A percentile compares a stretch with the other conserved stretches of the same genome.
Conservation (phyloP, 2,888 invertebrate genomes). For the Mesorhabditis sp. region DNA sequence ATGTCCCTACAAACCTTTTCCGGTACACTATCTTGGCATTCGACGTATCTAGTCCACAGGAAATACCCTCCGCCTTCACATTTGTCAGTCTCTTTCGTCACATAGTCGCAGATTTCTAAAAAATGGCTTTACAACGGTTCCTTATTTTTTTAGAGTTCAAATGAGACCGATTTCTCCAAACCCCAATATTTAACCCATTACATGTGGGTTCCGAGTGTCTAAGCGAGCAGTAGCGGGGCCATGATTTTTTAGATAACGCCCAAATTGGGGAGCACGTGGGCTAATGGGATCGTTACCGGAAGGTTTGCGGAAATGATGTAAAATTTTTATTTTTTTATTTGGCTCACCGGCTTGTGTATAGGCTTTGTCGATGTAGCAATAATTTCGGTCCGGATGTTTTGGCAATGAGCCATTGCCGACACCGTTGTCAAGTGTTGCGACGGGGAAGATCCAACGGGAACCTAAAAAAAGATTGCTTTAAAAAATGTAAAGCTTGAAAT, state of each 20-base stretch:
- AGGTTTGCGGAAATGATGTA: too few relatives aligned
- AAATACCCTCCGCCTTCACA: constrained; percentile 51
- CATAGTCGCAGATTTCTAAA: constrained; percentile 35
- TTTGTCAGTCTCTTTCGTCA: constrained; percentile 27
- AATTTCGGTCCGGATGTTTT: not conserved
- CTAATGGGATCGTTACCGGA: too few relatives aligned
- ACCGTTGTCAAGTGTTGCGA: not conserved
- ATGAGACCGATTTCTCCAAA: too few relatives aligned
- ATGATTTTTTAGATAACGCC: too few relatives aligned
- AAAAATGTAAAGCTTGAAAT: too few relatives aligned
- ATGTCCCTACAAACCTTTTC: constrained; percentile 12
- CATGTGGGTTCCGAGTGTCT: too few relatives aligned
- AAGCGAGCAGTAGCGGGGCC: too few relatives aligned
- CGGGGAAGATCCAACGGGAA: not conserved
- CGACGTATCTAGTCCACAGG: constrained; percentile 34
- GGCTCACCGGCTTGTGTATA: not conserved
- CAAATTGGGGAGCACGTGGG: too few relatives aligned
- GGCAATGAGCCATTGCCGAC: not conserved
- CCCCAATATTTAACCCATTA: too few relatives aligned
- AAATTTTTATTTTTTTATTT: not conserved
- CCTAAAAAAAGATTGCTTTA: not conserved
- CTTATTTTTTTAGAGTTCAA: too few relatives aligned
- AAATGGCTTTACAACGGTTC: not conserved
- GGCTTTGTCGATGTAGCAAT: not conserved
- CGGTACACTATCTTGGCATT: constrained; percentile 22